Evolutionary conservation across 2,797 vertebrate species (phyloP), one percentile per base, ranked within the genome.

Genomic region (Heliangelus exortis): DNA sequence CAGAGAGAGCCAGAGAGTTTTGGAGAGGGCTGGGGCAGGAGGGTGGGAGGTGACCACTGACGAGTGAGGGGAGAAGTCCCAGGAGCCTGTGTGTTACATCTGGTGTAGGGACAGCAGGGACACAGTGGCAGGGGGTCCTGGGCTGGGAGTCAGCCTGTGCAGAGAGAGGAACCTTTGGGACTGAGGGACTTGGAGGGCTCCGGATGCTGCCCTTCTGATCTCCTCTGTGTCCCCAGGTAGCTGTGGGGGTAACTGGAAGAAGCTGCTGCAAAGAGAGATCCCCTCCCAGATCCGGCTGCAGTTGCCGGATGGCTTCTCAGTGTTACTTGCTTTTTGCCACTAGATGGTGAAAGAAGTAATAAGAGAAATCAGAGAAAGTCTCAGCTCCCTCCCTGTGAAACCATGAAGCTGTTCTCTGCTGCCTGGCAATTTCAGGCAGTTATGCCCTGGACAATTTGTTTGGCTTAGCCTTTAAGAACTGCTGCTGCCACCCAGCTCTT

Each of bases 271-370:
- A 26, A 72, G 55, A 26, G 6, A 20, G 3, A 1, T 45, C 59
- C 68, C 41, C 45, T 80, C 43, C 11, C 66, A 67, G 67, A 76
- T 68, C 45, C 1, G 3, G n/a, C 65, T 77, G 75, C 84, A 20
- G 43, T 39, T 65, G 66, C 62, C 31, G 83, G 26, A 16, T 34
- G 63, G 31, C 62, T 91, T 62, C 83, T 66, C 76, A 7, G 76
- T 26, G 5, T 69, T 92, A 33, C 85, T 90, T 82, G 34, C 33
- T 94, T 95, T 94, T 94, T 92, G 69, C 95, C 92, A 77, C 90
- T 94, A 94, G 93, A 86, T 94, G 95, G 89, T 93, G 91, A 95
- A 85, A 71, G 84, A 59, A 75, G 65, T 86, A 95, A 69, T 41
- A 55, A 89, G 55, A n/a, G 81, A 90, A 81, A 89, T 33, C 36